A percentile compares a stretch with the other conserved stretches of the same genome.
Conservation (phyloP, 2,888 invertebrate species). For the Dryococelus australis region DNA sequence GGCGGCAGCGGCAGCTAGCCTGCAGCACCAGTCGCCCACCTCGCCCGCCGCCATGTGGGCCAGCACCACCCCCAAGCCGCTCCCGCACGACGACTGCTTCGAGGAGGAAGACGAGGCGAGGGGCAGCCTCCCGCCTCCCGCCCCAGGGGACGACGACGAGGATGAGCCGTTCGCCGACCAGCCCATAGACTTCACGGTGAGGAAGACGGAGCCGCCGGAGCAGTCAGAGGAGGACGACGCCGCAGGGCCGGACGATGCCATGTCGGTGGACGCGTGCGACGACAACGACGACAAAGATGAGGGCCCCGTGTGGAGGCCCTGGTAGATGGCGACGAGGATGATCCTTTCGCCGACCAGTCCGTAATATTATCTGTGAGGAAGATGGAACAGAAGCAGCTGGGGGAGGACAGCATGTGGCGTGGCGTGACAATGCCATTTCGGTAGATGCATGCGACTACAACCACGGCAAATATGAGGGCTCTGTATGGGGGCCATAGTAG, state of each 20-base stretch:
- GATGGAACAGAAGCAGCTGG: slow-evolving; percentile 18
- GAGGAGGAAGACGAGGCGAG: neutral
- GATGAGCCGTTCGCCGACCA: slow-evolving; percentile 35
- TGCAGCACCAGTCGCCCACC: slow-evolving; percentile 29
- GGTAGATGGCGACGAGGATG: slow-evolving; percentile 37
- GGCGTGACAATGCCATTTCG: neutral
- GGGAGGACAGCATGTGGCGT: slow-evolving; percentile 11
- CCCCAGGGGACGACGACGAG: slow-evolving; percentile 28
- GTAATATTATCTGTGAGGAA: slow-evolving; percentile 41
- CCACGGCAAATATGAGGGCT: slow-evolving; percentile 37
- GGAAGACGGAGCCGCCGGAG: slow-evolving; percentile 29
- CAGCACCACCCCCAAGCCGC: slow-evolving; percentile 19
- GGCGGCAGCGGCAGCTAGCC: slow-evolving; percentile 59
- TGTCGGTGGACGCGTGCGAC: neutral
- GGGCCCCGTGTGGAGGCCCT: slow-evolving; percentile 44
- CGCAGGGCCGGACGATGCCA: slow-evolving; percentile 19
- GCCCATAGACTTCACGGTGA: slow-evolving; percentile 43
- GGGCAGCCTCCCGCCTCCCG: neutral
- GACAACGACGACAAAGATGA: slow-evolving; percentile 36
- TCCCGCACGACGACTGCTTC: slow-evolving; percentile 23
- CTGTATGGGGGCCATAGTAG: slow-evolving; percentile 44
- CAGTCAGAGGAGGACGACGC: slow-evolving; percentile 1
- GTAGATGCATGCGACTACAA: slow-evolving; percentile 1
- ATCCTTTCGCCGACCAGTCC: slow-evolving; percentile 36
- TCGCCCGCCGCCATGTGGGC: slow-evolving; percentile 33